Evolutionary conservation across 2,797 vertebrate species (phyloP).

Genomic region (Alectoris magna): DNA sequence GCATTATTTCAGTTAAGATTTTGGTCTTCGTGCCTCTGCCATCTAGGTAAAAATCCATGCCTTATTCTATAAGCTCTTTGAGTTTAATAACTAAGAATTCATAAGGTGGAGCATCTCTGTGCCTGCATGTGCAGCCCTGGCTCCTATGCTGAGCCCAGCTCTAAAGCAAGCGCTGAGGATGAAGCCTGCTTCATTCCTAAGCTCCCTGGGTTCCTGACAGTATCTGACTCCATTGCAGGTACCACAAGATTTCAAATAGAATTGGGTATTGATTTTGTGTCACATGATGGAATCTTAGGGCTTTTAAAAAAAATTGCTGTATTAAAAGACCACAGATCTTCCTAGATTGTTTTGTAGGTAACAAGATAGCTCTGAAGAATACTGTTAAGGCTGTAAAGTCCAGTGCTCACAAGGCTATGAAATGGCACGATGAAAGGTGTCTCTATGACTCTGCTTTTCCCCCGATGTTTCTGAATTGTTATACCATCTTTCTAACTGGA

Average conservation of each 20-base stretch:
- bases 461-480: neutral
- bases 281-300: neutral
- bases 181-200: neutral
- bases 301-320: neutral
- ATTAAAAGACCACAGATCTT: neutral
- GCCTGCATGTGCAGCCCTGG: neutral
- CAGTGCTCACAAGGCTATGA: neutral
- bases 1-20: neutral
- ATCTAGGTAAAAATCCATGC: neutral
- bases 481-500: neutral
- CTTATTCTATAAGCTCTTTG: neutral
- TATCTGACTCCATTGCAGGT: neutral
- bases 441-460: neutral
- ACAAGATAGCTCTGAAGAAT: neutral
- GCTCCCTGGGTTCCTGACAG: neutral
- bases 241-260: neutral
- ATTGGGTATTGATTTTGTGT: conserved; percentile 25
- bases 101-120: neutral
- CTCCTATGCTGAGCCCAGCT: neutral
- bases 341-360: neutral
- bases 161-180: neutral
- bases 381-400: neutral
- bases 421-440: neutral
- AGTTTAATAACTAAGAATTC: neutral
- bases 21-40: neutral